phyloP scores from a whole-genome alignment of 2,113 vertebrate species.

The Phaethon lepturus region DNA sequence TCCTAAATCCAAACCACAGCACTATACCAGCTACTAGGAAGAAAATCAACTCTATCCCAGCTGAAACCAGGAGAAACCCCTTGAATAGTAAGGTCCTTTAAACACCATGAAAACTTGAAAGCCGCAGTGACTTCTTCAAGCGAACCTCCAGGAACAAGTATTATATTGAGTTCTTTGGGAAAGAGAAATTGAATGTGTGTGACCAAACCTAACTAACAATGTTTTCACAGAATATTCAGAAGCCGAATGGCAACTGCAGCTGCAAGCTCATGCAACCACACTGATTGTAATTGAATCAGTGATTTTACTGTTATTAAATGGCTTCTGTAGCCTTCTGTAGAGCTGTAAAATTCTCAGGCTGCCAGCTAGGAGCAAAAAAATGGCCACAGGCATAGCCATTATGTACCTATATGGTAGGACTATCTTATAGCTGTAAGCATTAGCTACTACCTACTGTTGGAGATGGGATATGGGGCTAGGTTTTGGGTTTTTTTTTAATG shows the following conservation, averaged over 20 bases:
- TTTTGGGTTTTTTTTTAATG: background rate
- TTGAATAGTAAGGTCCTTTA: background rate
- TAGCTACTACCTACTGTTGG: background rate
- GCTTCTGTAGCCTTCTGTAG: background rate
- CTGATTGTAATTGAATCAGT: background rate
- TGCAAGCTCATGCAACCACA: background rate
- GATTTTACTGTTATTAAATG: background rate
- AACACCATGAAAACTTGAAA: background rate
- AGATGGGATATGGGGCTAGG: background rate
- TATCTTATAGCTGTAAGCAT: background rate
- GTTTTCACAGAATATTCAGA: background rate
- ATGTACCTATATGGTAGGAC: background rate
- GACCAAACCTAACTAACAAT: background rate
- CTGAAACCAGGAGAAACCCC: background rate
- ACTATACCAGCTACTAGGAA: too few relatives aligned
- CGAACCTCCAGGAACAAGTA: background rate
- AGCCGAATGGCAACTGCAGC: background rate
- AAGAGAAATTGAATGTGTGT: background rate
- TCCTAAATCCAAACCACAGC: too few relatives aligned
- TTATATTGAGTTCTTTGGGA: background rate
- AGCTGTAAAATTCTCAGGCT: background rate
- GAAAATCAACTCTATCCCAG: too few relatives aligned
- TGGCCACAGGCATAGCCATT: background rate
- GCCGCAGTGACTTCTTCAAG: background rate
- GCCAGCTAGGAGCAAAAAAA: background rate